Base-by-base conservation (phyloP, 2,113 vertebrate species). In the Pavo muticus region DNA sequence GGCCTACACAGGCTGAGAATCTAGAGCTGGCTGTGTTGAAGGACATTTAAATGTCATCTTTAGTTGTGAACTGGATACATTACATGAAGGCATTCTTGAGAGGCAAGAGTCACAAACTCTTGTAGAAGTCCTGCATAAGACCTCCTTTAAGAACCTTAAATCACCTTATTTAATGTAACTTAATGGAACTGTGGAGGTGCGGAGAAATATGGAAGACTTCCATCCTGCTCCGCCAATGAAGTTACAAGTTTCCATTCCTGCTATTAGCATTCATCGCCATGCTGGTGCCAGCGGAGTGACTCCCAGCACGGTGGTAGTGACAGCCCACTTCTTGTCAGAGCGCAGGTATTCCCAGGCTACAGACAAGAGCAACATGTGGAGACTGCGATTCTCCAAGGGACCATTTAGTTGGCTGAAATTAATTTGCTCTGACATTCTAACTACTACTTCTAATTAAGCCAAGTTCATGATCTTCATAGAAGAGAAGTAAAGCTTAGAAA, bases 361-460 rank as follows among this genome's bases (percentile, higher is more conserved):
- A 84, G 35, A 85, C 1, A 39, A 77, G 20, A 87, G 72, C 67
- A 87, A 42, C 75, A 74, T 82, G 88, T 73, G n/a, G 42, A 83
- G 37, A 37, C 54, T n/a, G 7, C 9, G 72, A 88, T 93, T 88
- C 90, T 95, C 94, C 59, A 68, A 86, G 94, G 90, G 79, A 89
- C 47, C 18, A 1, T 74, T 74, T 48, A 32, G 47, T 57, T 64
- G 69, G 56, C 91, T 91, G 91, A 92, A 96, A 96, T 95, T 93
- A 96, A 96, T 97, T 96, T 97, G 88, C 88, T 96, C 91, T 88
- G 85, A 95, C 92, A 93, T 93, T 88, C 91, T 79, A 95, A 82
- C 92, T 95, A 71, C 87, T 91, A 50, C 85, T 90, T 95, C 94
- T 96, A 97, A 97, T 97, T 97, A 97, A 94, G 95, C 54, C 6